Evolutionary conservation across 2,888 invertebrate species (phyloP), one percentile per base, ranked within the genome.

Genomic region (Ferdinandea cuprea): DNA sequence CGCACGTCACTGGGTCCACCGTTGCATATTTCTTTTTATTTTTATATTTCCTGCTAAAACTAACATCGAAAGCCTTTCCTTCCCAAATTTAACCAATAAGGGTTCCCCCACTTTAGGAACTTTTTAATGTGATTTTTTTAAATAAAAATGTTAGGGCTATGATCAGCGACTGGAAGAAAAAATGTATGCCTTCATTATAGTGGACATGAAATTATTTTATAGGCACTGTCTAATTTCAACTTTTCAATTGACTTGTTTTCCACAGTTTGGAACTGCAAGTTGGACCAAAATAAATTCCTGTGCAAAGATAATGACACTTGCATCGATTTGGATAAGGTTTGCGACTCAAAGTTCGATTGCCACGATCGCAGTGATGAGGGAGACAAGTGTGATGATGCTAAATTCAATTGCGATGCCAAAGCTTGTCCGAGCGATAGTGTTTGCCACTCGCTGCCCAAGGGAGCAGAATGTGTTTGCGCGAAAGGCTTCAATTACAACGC

Each of bases 281-380:
- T 91, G 9, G 91, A 92, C 25, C 87, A 91, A 17, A 88, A 91
- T 0, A 90, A 91, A 65, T 94, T 92, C 86, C 88, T 93, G 6
- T 94, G 94, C 83, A 87, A 88, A 3, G 91, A 93, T 86, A 92
- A 92, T 37, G 87, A 88, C 8, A 91, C 91, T n/a, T 95, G 95
- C 86, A 90, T 95, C 19, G 85, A 89, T 0, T 78, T 93, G 1
- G 85, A 87, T 0, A 86, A 91, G 59, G 92, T 93, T 0, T 95
- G 95, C 86, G 92, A 95, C 87, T 91, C 90, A 0, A 89, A 87
- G 2, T 32, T 87, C 0, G 92, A 95, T 72, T 95, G 95, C 86
- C 90, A 91, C 0, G 94, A 95, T 89, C 90, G 90, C 32, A 93
- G 93, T 8, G 95, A 95, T 88, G 95, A 95, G 89, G 91, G 92